These are phyloP conservation scores for Phyllopteryx taeniolatus DNA, from an alignment of 2,113 vertebrate species.

Conservation along the genomic window DNA sequence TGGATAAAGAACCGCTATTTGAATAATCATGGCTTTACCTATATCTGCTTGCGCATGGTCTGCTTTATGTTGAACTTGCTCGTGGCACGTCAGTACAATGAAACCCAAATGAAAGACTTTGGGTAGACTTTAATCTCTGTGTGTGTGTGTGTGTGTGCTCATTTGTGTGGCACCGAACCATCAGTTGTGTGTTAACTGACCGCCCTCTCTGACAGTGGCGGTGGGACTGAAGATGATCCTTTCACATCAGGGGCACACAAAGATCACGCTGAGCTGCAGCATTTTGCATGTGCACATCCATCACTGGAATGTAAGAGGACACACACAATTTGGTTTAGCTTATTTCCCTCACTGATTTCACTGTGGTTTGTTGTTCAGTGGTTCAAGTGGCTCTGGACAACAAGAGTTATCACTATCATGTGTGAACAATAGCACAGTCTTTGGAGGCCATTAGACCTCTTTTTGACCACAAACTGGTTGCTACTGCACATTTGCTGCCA, in stretches of 20 bases:
- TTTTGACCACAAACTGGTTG: neutral
- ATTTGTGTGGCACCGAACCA: slow-evolving; percentile 1
- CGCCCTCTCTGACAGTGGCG: slow-evolving; percentile 6
- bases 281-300: slow-evolving; percentile 7
- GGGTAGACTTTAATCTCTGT: neutral
- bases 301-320: neutral
- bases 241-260: slow-evolving; percentile 20
- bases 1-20: slow-evolving; percentile 10
- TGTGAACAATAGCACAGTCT: slow-evolving; percentile 1
- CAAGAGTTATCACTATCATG: neutral
- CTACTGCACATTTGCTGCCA: neutral
- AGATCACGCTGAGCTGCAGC: slow-evolving; percentile 15
- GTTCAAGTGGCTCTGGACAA: neutral
- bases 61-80: neutral
- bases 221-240: slow-evolving; percentile 29
- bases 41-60: slow-evolving; percentile 12
- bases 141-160: slow-evolving; percentile 1
- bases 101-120: neutral
- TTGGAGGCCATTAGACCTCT: neutral
- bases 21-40: too few relatives aligned
- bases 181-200: slow-evolving; percentile 29
- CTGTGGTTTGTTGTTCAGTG: neutral
- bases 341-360: neutral
- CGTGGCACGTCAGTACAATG: neutral
- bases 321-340: neutral